Base-by-base conservation (phyloP, 1,140 invertebrate genomes). In the Zaprionus nigranus region DNA sequence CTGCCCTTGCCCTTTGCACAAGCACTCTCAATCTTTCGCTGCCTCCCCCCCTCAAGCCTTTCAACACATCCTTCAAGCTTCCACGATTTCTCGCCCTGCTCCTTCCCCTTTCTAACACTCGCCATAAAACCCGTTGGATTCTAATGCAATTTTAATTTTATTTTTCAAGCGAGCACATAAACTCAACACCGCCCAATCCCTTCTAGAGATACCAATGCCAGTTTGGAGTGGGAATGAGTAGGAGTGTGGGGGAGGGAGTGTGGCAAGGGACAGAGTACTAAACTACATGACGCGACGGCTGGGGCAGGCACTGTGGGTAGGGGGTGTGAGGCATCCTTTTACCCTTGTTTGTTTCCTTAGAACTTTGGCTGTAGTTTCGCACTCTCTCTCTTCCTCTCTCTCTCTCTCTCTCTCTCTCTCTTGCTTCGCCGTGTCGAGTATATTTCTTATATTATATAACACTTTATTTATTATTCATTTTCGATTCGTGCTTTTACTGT, bases 381-480 rank as follows among this genome's bases (percentile, higher is more conserved):
- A 49, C 51, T 51, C 15, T 81, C 53, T 38, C 51, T 51, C 15
- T 81, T 40, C 17, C 0, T 17, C 51, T 51, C 5, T 6, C 6
- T 46, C n/a, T 9, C 6, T 9, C 40, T 17, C n/a, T 1, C 40
- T 11, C n/a, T 20, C n/a, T 6, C 38, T 40, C 38, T 15, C 40
- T 43, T n/a, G 40, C n/a, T 72, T 36, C 36, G 66, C 38, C 20
- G 30, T 26, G 36, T 53, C n/a, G 66, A 62, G 67, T 90, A 82
- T 85, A 90, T 90, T 90, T 90, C 85, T 90, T 90, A 90, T 90
- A 90, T 90, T 90, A 90, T 90, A 90, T 90, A 90, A 90, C 85
- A 90, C 85, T 90, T 90, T 90, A 90, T 90, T 90, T 90, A 90
- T 90, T 90, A 90, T 90, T 90, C 85, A 90, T 90, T 90, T 90